Conservation (phyloP, 2,113 vertebrate species). For the Orycteropus afer region DNA sequence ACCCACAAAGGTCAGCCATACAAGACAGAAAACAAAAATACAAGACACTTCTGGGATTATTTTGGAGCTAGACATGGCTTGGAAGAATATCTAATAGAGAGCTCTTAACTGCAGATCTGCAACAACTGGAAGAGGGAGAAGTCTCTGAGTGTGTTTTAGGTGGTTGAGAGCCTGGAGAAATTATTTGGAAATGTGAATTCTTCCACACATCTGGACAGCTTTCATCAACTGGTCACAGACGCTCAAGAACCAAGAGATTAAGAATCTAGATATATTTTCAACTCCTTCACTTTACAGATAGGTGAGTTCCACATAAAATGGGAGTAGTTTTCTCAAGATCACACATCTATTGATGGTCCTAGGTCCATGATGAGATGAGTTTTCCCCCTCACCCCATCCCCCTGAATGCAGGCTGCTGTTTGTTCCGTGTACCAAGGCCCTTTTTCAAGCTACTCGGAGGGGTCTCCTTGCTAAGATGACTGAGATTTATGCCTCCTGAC, state of each 20-base stretch:
- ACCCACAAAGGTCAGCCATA: not conserved
- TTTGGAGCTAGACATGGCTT: not conserved
- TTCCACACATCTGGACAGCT: not conserved
- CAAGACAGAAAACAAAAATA: not conserved
- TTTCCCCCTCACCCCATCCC: accelerated
- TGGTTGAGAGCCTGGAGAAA: not conserved
- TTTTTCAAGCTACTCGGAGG: not conserved
- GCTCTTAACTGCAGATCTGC: not conserved
- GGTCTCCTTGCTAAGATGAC: not conserved
- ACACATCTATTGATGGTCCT: not conserved
- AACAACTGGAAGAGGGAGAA: not conserved
- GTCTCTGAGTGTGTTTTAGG: not conserved
- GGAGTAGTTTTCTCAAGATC: not conserved
- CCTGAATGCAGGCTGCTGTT: not conserved
- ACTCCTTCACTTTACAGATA: not conserved
- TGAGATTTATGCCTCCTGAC: not conserved
- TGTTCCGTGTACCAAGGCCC: not conserved
- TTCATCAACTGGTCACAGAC: not conserved
- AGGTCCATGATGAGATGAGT: not conserved
- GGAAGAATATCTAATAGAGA: not conserved
- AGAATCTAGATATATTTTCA: not conserved
- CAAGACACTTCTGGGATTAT: not conserved
- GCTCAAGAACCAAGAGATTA: not conserved
- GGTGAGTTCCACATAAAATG: not conserved
- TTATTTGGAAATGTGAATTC: not conserved